Evolutionary conservation across 2,113 vertebrate species (phyloP), one percentile per base, ranked within the genome.

Genomic region (Poeciliopsis turrubarensis): DNA sequence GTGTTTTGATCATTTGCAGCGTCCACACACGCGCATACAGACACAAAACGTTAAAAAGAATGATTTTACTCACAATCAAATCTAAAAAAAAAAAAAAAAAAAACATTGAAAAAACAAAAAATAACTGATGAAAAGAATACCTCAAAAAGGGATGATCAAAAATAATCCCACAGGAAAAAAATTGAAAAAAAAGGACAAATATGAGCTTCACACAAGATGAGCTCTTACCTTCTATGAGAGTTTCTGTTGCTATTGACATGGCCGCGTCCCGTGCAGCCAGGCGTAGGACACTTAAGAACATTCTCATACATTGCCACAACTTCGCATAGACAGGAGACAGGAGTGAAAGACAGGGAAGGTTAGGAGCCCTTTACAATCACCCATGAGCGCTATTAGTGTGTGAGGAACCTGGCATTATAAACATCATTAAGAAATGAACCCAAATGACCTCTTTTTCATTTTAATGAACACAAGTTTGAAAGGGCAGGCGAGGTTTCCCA

Each of bases 221-320:
- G 74, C 92, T 94, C 97, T 98, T 96, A 99, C 98, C 98, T 99
- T 95, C 98, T 87, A 94, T 99, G 98, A 57, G 98, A 99, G 95
- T 99, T 99, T 96, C 98, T 96, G 98, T 99, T 99, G 97, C 98
- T 99, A 96, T 99, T 99, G 94, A 99, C 98, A 93, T 99, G 98
- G 94, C 98, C 98, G 78, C 98, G 97, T 95, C 98, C 98, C 86
- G 98, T 99, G 97, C 98, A 99, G 97, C 98, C 98, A 73, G 96
- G 97, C 93, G 98, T 99, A 94, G 98, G 98, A 96, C 98, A 99
- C 97, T 99, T 99, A 96, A 99, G 97, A 94, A 99, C 98, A 96
- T 99, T 99, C 95, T 99, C 98, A 96, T 99, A 97, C 97, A 99
- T 99, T 95, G 98, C 98, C 95, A 99, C 96, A 95, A 99, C 98